phyloP scores from a whole-genome alignment of 64 coral and sea anemone species.

The Catalaphyllia jardinei region DNA sequence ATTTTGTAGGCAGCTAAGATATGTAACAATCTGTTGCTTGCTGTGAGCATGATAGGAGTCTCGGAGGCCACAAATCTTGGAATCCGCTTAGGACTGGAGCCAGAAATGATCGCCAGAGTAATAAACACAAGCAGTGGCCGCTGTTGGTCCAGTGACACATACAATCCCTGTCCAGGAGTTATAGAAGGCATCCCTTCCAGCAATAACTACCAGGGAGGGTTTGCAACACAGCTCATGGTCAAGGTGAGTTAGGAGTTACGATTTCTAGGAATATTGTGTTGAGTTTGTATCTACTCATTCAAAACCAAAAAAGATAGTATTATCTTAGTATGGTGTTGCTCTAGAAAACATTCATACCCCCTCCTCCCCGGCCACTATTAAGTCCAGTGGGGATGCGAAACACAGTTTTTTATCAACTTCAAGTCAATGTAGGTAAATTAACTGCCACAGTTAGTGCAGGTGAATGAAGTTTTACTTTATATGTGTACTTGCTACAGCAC shows the following conservation, averaged over 20 bases:
- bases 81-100: conserved; percentile 82
- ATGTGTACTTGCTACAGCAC: too few relatives aligned
- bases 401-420: too few relatives aligned
- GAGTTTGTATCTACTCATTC: too few relatives aligned
- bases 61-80: conserved; percentile 97
- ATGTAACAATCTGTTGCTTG: conserved; percentile 95
- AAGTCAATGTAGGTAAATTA: not conserved
- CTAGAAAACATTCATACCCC: too few relatives aligned
- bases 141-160: conserved; percentile 95
- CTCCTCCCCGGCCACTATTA: too few relatives aligned
- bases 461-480: too few relatives aligned
- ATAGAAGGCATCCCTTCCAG: conserved; percentile 93
- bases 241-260: conserved; percentile 58
- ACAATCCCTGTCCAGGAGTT: conserved; percentile 94
- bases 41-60: conserved; percentile 96
- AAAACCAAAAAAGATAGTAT: not conserved
- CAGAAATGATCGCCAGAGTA: conserved; percentile 91
- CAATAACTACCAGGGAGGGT: conserved; percentile 98
- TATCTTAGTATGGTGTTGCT: not conserved
- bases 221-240: conserved; percentile 87
- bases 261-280: too few relatives aligned
- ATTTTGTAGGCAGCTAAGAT: conserved; percentile 93
- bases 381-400: too few relatives aligned
- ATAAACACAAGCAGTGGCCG: conserved; percentile 92
- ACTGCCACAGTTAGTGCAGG: too few relatives aligned